Evolutionary conservation across 2,888 invertebrate species (phyloP).

Genomic region (Chironomus tentans): DNA sequence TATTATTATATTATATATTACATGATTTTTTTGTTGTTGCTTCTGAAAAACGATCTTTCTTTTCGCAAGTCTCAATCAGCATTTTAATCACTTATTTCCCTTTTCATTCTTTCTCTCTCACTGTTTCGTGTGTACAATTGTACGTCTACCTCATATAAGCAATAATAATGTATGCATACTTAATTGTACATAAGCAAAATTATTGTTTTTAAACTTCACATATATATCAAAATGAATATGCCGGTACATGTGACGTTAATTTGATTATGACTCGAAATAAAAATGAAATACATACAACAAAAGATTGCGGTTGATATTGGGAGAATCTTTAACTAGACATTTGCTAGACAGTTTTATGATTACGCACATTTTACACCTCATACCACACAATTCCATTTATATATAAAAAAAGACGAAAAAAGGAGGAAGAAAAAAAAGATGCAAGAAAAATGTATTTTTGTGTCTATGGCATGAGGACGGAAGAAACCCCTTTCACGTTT

Average conservation of each 20-base stretch:
- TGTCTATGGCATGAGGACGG: not conserved
- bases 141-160: too few species aligned
- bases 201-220: not conserved
- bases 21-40: not conserved
- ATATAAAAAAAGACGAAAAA: not conserved
- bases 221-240: not conserved
- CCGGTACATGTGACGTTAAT: slow-evolving; percentile 6
- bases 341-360: slow-evolving; percentile 25
- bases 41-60: not conserved
- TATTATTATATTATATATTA: not conserved
- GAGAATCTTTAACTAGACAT: slow-evolving; percentile 17
- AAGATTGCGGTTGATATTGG: not conserved
- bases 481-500: not conserved
- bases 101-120: not conserved
- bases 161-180: too few species aligned
- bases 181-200: not conserved
- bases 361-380: slow-evolving; percentile 16
- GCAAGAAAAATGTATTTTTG: not conserved
- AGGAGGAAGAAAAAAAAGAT: not conserved
- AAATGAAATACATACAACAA: too few species aligned
- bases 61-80: not conserved
- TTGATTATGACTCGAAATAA: not conserved
- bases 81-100: not conserved
- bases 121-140: too few species aligned
- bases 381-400: slow-evolving; percentile 6